These are phyloP conservation scores for Phyllostomus hastatus DNA, from an alignment of 2,113 vertebrate genomes.

Conservation along the genomic window DNA sequence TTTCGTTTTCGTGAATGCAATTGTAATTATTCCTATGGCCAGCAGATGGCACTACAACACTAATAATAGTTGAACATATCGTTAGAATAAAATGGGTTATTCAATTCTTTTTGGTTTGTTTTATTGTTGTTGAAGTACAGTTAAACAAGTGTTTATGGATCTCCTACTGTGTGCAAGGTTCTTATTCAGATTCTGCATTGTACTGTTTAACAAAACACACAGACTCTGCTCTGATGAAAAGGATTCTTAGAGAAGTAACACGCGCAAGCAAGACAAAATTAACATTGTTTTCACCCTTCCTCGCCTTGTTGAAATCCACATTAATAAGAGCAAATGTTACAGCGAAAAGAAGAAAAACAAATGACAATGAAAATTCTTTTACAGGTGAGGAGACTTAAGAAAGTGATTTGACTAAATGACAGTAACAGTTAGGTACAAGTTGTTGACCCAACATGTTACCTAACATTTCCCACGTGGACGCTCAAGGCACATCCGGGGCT, in stretches of 20 bases:
- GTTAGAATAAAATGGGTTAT: fast-evolving
- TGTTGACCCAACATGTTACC: neutral
- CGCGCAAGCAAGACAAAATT: neutral
- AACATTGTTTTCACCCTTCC: neutral
- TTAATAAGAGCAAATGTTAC: neutral
- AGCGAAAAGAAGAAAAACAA: neutral
- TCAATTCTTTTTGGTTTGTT: neutral
- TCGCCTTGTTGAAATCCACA: neutral
- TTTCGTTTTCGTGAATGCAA: neutral
- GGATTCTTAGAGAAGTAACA: neutral
- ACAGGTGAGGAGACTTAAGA: neutral
- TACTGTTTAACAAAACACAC: neutral
- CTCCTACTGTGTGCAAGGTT: neutral
- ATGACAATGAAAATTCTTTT: neutral
- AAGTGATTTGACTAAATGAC: neutral
- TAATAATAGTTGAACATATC: neutral
- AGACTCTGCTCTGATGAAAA: neutral
- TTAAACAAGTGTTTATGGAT: neutral
- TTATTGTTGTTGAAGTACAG: no score
- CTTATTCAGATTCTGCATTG: neutral
- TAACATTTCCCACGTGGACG: neutral
- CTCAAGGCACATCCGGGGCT: neutral
- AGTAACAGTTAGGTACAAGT: neutral
- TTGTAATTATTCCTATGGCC: neutral
- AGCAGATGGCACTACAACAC: slow-evolving; percentile 55